phyloP scores from a whole-genome alignment of 2,797 vertebrate species.

The Liparis tanakae region DNA sequence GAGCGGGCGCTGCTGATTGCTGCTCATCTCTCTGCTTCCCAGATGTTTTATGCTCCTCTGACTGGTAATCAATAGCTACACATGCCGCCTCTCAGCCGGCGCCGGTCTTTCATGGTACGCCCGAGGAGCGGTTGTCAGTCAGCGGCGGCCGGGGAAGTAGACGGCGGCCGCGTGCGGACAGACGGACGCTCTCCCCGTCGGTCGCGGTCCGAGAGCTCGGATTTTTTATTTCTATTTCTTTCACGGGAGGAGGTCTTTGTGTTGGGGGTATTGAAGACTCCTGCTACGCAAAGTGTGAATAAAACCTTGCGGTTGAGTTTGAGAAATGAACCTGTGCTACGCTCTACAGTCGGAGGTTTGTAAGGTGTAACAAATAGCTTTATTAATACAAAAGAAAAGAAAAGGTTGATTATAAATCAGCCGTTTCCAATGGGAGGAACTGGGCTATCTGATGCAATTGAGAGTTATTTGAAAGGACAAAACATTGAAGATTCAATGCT shows the following conservation, averaged over 20 bases:
- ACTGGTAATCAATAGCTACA: constrained; percentile 86
- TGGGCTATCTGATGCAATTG: background rate
- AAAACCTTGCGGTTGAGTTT: background rate
- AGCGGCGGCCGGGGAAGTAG: constrained; percentile 74
- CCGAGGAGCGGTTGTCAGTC: constrained; percentile 74
- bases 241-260: constrained; percentile 1
- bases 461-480: background rate
- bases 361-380: background rate
- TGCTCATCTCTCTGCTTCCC: constrained; percentile 81
- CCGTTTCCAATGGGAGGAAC: background rate
- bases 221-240: constrained; percentile 7
- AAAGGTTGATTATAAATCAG: background rate
- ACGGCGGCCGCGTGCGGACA: constrained; percentile 60
- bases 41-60: constrained; percentile 82
- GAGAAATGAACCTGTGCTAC: background rate
- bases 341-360: background rate
- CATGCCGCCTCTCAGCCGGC: constrained; percentile 73
- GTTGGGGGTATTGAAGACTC: constrained; percentile 9
- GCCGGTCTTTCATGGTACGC: constrained; percentile 64
- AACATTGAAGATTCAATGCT: background rate
- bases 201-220: constrained; percentile 51
- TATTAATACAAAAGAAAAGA: no score
- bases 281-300: constrained; percentile 4
- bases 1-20: constrained; percentile 77
- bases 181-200: constrained; percentile 64